Percentiles rank a stretch among this genome's conserved stretches.
These are phyloP conservation scores for Dromococcyx pavoninus DNA, from an alignment of 2,797 vertebrate genomes.

Conservation along the genomic window DNA sequence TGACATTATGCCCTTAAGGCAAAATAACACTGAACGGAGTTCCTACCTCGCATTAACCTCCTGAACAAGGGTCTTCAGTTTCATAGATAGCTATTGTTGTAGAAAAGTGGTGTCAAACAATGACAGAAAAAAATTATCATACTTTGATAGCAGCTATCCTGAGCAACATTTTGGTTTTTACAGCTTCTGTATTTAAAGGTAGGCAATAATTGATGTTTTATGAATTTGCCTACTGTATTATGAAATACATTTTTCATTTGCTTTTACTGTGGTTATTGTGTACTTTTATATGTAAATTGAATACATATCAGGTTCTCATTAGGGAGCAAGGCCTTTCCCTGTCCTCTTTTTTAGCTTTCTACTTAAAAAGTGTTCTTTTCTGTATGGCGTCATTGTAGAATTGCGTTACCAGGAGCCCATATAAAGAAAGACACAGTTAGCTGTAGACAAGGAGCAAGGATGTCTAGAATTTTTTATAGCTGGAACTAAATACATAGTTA, in stretches of 20 bases:
- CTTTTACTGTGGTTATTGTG: neutral
- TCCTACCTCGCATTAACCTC: slow-evolving; percentile 78
- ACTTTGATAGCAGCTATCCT: slow-evolving; percentile 9
- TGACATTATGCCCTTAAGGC: slow-evolving; percentile 82
- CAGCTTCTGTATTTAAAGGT: slow-evolving; percentile 20
- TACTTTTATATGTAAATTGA: neutral
- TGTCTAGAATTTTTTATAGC: neutral
- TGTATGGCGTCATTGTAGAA: neutral
- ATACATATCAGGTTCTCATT: neutral
- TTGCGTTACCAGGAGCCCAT: neutral
- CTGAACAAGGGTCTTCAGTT: slow-evolving; percentile 74
- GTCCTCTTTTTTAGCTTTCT: neutral
- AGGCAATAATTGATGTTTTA: neutral
- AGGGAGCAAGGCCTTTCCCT: neutral
- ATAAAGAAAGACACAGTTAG: neutral
- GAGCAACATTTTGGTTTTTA: slow-evolving; percentile 12
- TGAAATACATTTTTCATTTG: neutral
- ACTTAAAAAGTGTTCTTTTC: neutral
- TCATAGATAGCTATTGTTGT: slow-evolving; percentile 70
- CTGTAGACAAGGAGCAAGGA: neutral
- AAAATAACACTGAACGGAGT: slow-evolving; percentile 80
- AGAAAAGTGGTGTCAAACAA: slow-evolving; percentile 62
- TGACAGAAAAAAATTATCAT: slow-evolving; percentile 25
- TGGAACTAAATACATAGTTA: neutral
- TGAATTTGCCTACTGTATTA: neutral